Evolutionary conservation across 2,113 vertebrate genomes (phyloP).

Genomic region (Anas platyrhynchos): DNA sequence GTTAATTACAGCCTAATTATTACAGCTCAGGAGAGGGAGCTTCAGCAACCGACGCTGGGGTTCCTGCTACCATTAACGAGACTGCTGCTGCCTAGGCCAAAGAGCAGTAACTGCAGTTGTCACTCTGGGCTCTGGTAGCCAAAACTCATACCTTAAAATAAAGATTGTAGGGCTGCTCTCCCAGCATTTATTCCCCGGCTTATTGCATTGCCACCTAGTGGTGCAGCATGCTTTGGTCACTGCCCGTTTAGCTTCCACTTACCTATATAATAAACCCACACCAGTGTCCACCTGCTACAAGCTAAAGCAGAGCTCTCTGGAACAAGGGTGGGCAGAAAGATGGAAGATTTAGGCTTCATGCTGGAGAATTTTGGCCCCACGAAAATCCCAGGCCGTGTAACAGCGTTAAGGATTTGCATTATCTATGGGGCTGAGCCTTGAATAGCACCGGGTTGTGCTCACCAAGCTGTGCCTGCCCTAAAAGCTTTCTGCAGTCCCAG

Average conservation of each 20-base stretch:
- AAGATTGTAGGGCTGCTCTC: rapidly evolving
- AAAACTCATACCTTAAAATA: rapidly evolving
- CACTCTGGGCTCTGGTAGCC: not conserved
- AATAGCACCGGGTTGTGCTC: not conserved
- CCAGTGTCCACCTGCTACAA: not conserved
- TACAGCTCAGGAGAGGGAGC: not conserved
- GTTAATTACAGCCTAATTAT: slow-evolving; percentile 12
- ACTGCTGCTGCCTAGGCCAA: not conserved
- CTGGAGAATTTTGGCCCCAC: not conserved
- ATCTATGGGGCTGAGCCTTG: not conserved
- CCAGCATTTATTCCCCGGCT: not conserved
- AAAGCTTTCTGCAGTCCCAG: not conserved
- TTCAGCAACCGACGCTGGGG: not conserved
- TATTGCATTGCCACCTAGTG: slow-evolving; percentile 28
- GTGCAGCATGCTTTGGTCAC: not conserved
- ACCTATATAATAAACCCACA: not conserved
- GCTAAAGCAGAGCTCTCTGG: not conserved
- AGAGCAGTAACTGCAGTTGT: not conserved
- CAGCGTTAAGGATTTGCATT: not conserved
- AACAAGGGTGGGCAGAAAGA: not conserved
- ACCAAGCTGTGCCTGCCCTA: not conserved
- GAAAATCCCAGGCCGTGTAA: not conserved
- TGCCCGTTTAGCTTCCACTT: rapidly evolving
- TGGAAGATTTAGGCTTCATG: not conserved
- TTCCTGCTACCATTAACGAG: not conserved